Evolutionary conservation across 1,140 invertebrate species (phyloP).

Genomic region (Rhopalosiphum padi): DNA sequence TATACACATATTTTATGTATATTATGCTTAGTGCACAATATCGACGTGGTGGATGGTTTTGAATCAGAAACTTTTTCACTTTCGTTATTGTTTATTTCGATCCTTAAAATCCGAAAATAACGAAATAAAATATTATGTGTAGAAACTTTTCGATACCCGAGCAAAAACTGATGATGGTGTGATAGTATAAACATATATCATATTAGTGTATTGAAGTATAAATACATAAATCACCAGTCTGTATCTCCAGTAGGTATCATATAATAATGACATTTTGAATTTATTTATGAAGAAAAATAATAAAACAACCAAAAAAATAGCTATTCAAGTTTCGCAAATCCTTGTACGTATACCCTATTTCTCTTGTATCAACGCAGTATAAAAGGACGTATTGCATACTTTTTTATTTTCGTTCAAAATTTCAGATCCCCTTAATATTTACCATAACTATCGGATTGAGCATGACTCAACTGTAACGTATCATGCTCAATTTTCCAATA

Average conservation of each 20-base stretch:
- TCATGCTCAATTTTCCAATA: too few relatives aligned
- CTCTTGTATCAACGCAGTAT: background rate
- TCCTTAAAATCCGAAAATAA: background rate
- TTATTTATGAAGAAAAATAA: background rate
- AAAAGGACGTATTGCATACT: too few relatives aligned
- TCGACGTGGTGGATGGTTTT: background rate
- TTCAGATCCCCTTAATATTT: too few relatives aligned
- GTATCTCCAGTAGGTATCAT: background rate
- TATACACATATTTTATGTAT: background rate
- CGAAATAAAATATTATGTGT: background rate
- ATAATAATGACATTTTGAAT: background rate
- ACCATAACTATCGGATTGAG: too few relatives aligned
- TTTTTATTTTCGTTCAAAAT: background rate
- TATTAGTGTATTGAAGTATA: background rate
- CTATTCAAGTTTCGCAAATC: background rate
- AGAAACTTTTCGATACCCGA: background rate
- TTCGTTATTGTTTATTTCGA: background rate
- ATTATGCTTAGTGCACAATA: background rate
- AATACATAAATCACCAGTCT: background rate
- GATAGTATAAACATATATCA: background rate
- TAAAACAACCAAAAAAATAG: background rate
- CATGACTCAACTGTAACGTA: too few relatives aligned
- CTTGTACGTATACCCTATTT: background rate
- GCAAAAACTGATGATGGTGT: background rate
- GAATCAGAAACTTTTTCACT: background rate